Percentiles rank a stretch among this genome's conserved stretches.
Evolutionary conservation across 2,797 vertebrate genomes (phyloP).

Genomic region (Vultur gryphus): DNA sequence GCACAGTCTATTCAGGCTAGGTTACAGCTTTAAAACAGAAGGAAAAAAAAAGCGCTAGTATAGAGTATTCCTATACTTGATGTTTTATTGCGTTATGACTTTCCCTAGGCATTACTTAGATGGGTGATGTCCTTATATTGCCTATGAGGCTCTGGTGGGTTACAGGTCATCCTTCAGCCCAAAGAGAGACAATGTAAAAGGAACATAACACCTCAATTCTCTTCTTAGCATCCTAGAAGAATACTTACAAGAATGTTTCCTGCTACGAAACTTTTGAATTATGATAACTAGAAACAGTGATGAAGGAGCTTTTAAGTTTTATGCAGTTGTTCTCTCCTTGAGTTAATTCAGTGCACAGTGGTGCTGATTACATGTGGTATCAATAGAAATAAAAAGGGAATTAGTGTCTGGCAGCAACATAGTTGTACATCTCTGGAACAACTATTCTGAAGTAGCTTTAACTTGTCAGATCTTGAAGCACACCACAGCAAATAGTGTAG

Average conservation of each 20-base stretch:
- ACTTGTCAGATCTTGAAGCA: neutral
- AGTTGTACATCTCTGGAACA: neutral
- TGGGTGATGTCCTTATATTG: neutral
- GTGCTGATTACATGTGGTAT: neutral
- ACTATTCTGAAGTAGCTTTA: neutral
- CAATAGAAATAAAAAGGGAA: neutral
- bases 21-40: neutral
- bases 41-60: neutral
- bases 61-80: neutral
- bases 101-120: neutral
- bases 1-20: neutral
- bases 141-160: neutral
- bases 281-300: neutral
- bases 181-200: neutral
- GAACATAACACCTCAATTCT: neutral
- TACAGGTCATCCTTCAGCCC: neutral
- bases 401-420: neutral
- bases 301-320: neutral
- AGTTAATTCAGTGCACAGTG: neutral
- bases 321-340: neutral
- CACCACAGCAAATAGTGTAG: neutral
- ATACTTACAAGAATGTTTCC: neutral
- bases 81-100: neutral
- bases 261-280: neutral
- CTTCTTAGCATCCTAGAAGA: neutral